Conservation (phyloP, 2,113 vertebrate genomes). For the Narcine bancroftii region DNA sequence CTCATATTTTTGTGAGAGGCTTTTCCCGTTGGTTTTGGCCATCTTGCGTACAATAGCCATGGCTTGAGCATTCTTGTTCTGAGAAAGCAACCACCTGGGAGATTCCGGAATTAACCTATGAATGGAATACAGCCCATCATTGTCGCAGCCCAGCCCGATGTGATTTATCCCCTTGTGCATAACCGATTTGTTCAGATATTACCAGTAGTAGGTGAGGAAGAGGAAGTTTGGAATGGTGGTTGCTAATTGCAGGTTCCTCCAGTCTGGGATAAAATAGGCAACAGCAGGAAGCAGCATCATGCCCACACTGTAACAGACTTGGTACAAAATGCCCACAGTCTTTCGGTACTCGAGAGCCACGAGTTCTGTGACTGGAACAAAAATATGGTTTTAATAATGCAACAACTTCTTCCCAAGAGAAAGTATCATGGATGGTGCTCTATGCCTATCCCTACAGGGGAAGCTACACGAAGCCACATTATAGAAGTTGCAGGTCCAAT, state of each 20-base stretch:
- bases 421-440: neutral
- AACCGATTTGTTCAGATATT: conserved; percentile 40
- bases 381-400: neutral
- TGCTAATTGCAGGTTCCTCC: conserved; percentile 84
- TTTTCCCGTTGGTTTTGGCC: conserved; percentile 76
- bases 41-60: conserved; percentile 67
- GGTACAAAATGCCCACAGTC: conserved; percentile 77
- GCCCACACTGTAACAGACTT: conserved; percentile 86
- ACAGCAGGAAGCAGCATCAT: conserved; percentile 82
- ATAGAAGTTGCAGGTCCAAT: neutral
- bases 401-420: neutral
- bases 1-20: conserved; percentile 54
- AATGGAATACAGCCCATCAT: neutral
- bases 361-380: conserved; percentile 78
- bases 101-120: conserved; percentile 86
- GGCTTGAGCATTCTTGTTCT: conserved; percentile 68
- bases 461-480: neutral
- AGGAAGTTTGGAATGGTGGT: conserved; percentile 79
- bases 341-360: conserved; percentile 82
- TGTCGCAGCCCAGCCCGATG: neutral
- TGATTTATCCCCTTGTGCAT: neutral
- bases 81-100: conserved; percentile 89
- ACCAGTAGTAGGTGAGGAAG: conserved; percentile 91
- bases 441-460: neutral
- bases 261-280: conserved; percentile 75